Base-by-base conservation (phyloP, 2,113 vertebrate species). In the Pongo pygmaeus region DNA sequence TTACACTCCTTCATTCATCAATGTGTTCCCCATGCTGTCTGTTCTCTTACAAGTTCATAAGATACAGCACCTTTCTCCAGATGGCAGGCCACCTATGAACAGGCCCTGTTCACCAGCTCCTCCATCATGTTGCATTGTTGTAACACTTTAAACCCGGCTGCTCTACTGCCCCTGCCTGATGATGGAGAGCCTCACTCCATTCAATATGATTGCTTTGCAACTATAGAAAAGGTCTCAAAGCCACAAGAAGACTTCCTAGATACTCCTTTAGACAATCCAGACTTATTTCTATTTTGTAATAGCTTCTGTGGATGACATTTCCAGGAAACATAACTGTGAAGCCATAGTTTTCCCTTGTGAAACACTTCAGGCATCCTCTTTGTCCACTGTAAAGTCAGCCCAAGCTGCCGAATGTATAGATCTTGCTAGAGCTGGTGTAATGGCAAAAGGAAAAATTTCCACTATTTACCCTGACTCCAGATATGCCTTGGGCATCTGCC, bases 141-240 rank as follows among this genome's bases (percentile, higher is more conserved):
- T n/a, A 11, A 95, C 6, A 25, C 69, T 89, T 12, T 3, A 40
- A 35, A 55, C 7, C 57, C 16, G 8, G 17, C 1, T 27, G 6
- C 40, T 9, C 17, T 55, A 4, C 3, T 6, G 2, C 2, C 18
- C 18, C 3, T 17, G n/a, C 32, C 8, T 4, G 38, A 12, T 9
- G 35, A 40, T 32, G 7, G 18, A 72, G 16, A 80, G 7, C n/a
- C n/a, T 38, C 0, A 22, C 14, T 38, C 10, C 2, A 5, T 6
- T 27, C 13, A 38, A 35, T 27, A 35, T 1, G 30, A 61, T 13
- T 3, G 25, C 52, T 12, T 17, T 13, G 5, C 38, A 64, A 32
- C 40, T 46, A 46, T 30, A 67, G 52, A 74, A 74, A 55, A 8
- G 12, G 1, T 48, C 13, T 77, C 80, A 43, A 64, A 55, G 6